Conservation (phyloP, 1,140 invertebrate species). For the Brachionus calyciflorus region DNA sequence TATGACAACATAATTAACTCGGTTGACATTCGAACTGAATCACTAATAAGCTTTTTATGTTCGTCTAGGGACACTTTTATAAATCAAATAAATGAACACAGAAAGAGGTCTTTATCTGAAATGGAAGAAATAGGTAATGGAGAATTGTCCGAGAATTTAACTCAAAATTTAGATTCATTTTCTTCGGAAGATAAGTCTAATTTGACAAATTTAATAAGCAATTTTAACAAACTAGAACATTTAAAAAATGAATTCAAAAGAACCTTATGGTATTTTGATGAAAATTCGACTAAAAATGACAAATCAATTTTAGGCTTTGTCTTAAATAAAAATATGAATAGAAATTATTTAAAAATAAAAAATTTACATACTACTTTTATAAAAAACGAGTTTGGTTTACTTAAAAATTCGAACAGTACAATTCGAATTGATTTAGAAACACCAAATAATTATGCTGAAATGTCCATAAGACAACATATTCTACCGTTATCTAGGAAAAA, state of each 20-base stretch:
- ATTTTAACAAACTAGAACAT: background rate
- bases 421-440: background rate
- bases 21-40: slow-evolving; percentile 1
- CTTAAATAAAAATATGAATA: background rate
- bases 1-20: slow-evolving; percentile 12
- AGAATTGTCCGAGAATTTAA: background rate
- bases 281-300: background rate
- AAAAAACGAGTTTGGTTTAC: background rate
- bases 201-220: no score
- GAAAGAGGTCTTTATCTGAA: background rate
- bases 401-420: background rate
- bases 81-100: background rate
- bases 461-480: background rate
- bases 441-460: background rate
- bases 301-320: background rate
- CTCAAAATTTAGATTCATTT: background rate
- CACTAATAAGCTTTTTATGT: background rate
- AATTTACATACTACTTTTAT: background rate
- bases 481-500: background rate
- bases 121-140: background rate
- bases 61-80: background rate
- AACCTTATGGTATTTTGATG: slow-evolving; percentile 7
- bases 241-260: background rate
- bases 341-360: slow-evolving; percentile 43
- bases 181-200: background rate